These are phyloP conservation scores for Clusia tigrina DNA, from an alignment of 2,888 invertebrate genomes.

Conservation along the genomic window DNA sequence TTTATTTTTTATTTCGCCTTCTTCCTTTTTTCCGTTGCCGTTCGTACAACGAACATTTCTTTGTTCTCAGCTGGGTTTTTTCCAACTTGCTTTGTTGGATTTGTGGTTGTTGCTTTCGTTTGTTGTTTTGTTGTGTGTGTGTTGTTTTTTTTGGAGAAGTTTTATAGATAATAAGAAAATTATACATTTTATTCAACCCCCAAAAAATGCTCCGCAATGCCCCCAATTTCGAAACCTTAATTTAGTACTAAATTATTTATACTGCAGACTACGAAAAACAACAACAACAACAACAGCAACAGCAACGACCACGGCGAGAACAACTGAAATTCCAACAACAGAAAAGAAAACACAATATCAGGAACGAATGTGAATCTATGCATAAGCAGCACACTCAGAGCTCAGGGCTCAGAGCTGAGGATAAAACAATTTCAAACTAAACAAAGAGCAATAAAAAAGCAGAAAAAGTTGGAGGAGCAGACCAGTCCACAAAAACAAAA, in stretches of 20 bases:
- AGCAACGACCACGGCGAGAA: no score
- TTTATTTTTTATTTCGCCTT: conserved; percentile 38
- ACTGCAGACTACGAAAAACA: conserved; percentile 24
- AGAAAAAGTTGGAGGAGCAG: not conserved
- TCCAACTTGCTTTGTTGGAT: no score
- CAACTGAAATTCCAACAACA: no score
- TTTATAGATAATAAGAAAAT: conserved; percentile 55
- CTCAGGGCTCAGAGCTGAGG: not conserved
- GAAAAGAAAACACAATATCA: no score
- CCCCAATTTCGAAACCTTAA: conserved; percentile 52
- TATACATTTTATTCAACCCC: conserved; percentile 49
- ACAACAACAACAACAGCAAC: no score
- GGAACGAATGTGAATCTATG: no score
- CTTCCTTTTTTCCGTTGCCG: conserved; percentile 4
- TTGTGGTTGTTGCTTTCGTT: conserved; percentile 23
- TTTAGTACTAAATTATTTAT: conserved; percentile 52
- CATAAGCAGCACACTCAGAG: no score
- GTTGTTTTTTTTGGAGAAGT: conserved; percentile 27
- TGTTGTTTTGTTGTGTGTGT: not conserved
- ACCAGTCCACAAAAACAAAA: no score
- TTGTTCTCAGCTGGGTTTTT: no score
- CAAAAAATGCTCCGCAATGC: conserved; percentile 47
- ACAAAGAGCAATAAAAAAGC: not conserved
- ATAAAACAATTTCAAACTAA: not conserved
- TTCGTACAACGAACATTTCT: conserved; percentile 11